Base-by-base conservation (phyloP, 2,888 invertebrate species). In the Orthosia incerta region DNA sequence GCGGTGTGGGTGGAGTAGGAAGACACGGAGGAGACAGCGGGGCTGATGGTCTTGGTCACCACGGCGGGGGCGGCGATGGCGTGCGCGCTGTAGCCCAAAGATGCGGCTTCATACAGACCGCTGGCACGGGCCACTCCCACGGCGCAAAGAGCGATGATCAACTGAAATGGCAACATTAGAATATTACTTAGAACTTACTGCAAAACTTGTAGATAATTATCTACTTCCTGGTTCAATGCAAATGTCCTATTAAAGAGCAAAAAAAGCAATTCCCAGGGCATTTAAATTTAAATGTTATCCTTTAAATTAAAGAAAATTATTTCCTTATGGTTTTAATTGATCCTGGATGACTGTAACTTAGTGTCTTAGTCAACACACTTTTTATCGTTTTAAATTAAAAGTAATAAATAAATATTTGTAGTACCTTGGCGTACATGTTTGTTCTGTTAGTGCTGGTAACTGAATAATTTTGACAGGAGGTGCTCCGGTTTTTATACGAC, bases 81-180 rank as follows among this genome's bases (percentile, higher is more conserved):
- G 81, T 92, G 97, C 92, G 88, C 94, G 92, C 93, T 96, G 93
- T 94, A 97, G 85, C 94, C 94, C 85, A 95, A 88, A 26, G 95
- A 95, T 79, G 94, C 96, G 62, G 94, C 94, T 73, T 94, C 95
- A 70, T 93, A 90, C 73, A 97, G 91, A 80, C 96, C 91, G 82
- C 97, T 97, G 84, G 97, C 97, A 89, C 94, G 96, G 91, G 96
- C 97, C 64, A 96, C 93, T 85, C 97, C 97, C 94, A 97, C 92
- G 86, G 96, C 94, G 91, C 97, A 96, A 89, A 97, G 96, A 87
- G 97, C 94, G 82, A 97, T 93, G 91, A 97, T 94, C 88, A 97
- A 91, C 97, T 95, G 91, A 61, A 94, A 93, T 60, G 51, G 59
- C 53, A 81, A 66, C 61, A 60, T 53, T 60, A 18, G 0, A 64